phyloP scores from a whole-genome alignment of 2,113 vertebrate genomes.

The Conger conger region DNA sequence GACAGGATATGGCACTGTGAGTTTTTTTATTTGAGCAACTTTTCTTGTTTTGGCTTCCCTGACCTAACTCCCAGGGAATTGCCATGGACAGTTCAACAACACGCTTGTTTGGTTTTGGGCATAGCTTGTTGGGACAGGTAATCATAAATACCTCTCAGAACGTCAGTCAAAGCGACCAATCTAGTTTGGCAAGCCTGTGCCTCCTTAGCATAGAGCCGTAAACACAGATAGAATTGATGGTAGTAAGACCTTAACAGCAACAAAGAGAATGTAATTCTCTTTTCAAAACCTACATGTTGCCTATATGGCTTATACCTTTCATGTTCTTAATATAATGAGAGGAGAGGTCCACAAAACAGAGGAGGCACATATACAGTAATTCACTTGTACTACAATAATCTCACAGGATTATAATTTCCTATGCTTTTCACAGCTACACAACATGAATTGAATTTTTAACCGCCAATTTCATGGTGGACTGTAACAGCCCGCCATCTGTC shows the following conservation, averaged over 20 bases:
- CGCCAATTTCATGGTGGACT: slow-evolving; percentile 29
- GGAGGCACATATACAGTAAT: background rate
- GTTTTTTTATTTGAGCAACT: too few species aligned
- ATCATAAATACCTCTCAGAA: background rate
- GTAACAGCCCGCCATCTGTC: background rate
- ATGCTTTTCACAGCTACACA: slow-evolving; percentile 42
- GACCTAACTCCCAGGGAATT: too few species aligned
- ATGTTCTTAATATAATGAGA: background rate
- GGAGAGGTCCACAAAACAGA: background rate
- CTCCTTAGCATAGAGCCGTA: background rate
- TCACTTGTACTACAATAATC: background rate
- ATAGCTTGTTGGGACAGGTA: background rate
- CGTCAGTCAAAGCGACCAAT: background rate
- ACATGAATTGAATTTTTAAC: slow-evolving; percentile 62
- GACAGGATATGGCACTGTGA: too few species aligned
- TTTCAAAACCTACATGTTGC: too few species aligned
- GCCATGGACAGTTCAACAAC: too few species aligned
- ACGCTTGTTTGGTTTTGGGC: background rate
- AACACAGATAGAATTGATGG: background rate
- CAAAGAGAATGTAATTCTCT: too few species aligned
- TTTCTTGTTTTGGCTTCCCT: too few species aligned
- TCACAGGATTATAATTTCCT: background rate
- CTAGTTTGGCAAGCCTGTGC: background rate
- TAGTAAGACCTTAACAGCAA: too few species aligned
- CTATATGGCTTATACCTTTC: too few species aligned